Evolutionary conservation across 1,140 invertebrate species (phyloP).

Genomic region (Eufriesea mexicana): DNA sequence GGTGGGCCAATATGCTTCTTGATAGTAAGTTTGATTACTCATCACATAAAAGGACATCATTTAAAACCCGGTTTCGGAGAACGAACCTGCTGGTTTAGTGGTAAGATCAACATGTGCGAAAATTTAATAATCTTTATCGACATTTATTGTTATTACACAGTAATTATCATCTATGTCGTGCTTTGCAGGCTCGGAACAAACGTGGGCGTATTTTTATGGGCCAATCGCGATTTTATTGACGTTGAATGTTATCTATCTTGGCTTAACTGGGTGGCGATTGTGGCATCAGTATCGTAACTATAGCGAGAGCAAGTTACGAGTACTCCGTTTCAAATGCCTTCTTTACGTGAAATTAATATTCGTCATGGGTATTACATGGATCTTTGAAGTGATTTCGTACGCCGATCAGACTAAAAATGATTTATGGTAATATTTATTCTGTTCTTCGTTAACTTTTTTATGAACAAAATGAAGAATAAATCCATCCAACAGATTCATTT

Average conservation of each 20-base stretch:
- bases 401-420: slow-evolving; percentile 42
- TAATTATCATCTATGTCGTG: not conserved
- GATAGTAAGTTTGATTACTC: slow-evolving; percentile 80
- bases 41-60: slow-evolving; percentile 82
- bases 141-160: not conserved
- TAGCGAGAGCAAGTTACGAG: slow-evolving; percentile 82
- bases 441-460: not conserved
- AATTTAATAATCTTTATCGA: not conserved
- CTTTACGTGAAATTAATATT: slow-evolving; percentile 87
- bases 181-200: slow-evolving; percentile 80
- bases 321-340: slow-evolving; percentile 84
- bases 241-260: slow-evolving; percentile 84
- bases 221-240: slow-evolving; percentile 84
- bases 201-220: slow-evolving; percentile 86
- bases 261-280: slow-evolving; percentile 83
- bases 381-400: slow-evolving; percentile 86
- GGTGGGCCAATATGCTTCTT: slow-evolving; percentile 83
- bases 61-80: slow-evolving; percentile 84
- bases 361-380: slow-evolving; percentile 89
- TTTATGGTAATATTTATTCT: slow-evolving; percentile 60
- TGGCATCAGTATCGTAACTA: slow-evolving; percentile 82
- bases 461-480: not conserved
- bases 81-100: slow-evolving; percentile 85
- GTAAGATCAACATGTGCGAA: slow-evolving; percentile 73
- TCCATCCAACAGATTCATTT: not conserved